A percentile compares a stretch with the other conserved stretches of the same genome.
Conservation (phyloP, 2,888 invertebrate species). For the Drosophila kuntzei region DNA sequence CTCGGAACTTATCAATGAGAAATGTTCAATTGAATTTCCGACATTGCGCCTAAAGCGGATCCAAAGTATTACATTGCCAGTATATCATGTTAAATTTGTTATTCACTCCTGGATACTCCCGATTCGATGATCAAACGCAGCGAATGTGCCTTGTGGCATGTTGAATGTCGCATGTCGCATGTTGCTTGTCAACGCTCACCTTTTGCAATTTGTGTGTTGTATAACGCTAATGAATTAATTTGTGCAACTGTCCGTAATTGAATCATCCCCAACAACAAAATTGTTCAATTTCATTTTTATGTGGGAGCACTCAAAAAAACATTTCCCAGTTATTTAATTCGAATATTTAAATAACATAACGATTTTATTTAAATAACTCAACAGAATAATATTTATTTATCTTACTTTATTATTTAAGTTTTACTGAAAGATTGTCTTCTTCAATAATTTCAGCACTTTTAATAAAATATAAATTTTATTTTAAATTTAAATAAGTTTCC, state of each 20-base stretch:
- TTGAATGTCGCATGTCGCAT: constrained; percentile 43
- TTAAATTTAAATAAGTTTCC: not conserved
- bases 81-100: constrained; percentile 27
- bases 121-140: constrained; percentile 29
- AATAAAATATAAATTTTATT: too few relatives aligned
- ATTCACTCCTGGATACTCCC: not conserved
- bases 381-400: too few relatives aligned
- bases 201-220: constrained; percentile 19
- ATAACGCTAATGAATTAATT: constrained; percentile 34
- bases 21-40: constrained; percentile 70
- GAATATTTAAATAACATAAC: not conserved
- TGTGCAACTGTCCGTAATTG: constrained; percentile 28
- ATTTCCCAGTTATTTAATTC: constrained; percentile 4
- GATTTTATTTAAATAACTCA: too few relatives aligned
- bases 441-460: too few relatives aligned
- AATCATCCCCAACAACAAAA: constrained; percentile 34
- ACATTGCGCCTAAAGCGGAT: constrained; percentile 47
- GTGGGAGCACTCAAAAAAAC: constrained; percentile 1
- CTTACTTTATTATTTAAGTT: too few relatives aligned
- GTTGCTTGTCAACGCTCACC: constrained; percentile 36
- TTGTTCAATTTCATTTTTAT: not conserved
- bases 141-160: constrained; percentile 43
- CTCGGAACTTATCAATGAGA: constrained; percentile 66
- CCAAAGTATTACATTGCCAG: constrained; percentile 3
- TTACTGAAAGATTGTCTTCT: too few relatives aligned